These are phyloP conservation scores for Electrophaes corylata DNA, from an alignment of 2,888 invertebrate species.

Conservation along the genomic window DNA sequence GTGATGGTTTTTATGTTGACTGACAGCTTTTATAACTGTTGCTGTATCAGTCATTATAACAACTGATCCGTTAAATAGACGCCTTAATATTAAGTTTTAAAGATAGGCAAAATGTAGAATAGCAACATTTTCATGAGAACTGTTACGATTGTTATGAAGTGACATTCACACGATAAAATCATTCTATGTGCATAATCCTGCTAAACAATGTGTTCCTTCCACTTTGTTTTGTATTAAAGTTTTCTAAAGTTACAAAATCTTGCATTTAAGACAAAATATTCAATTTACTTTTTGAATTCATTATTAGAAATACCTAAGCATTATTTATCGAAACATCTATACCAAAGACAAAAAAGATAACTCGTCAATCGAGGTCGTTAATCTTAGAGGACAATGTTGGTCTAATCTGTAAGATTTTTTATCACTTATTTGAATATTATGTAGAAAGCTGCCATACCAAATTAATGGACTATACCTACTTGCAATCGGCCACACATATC, in stretches of 20 bases:
- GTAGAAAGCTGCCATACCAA: slow-evolving; percentile 46
- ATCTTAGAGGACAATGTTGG: slow-evolving; percentile 1
- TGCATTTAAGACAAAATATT: not conserved
- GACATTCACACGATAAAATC: slow-evolving; percentile 20
- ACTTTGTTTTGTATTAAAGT: slow-evolving; percentile 6
- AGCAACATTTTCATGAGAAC: slow-evolving; percentile 13
- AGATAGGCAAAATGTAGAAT: slow-evolving; percentile 2
- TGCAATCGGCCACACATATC: slow-evolving; percentile 18
- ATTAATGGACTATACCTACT: slow-evolving; percentile 40
- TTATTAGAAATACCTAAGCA: too few relatives aligned
- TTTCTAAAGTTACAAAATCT: not conserved
- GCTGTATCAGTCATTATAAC: not conserved
- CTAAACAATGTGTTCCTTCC: slow-evolving; percentile 17
- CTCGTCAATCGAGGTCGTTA: too few relatives aligned
- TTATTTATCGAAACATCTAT: too few relatives aligned
- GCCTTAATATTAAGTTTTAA: not conserved
- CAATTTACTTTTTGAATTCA: too few relatives aligned
- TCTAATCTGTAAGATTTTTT: slow-evolving; percentile 17
- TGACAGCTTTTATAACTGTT: slow-evolving; percentile 2
- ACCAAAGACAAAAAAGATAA: too few relatives aligned
- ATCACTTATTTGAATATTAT: slow-evolving; percentile 42
- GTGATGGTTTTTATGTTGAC: not conserved
- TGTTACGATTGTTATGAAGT: slow-evolving; percentile 8
- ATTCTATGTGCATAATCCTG: slow-evolving; percentile 3
- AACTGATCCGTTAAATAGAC: not conserved